phyloP scores from a whole-genome alignment of 2,888 invertebrate genomes.

The Stenichneumon culpator region DNA sequence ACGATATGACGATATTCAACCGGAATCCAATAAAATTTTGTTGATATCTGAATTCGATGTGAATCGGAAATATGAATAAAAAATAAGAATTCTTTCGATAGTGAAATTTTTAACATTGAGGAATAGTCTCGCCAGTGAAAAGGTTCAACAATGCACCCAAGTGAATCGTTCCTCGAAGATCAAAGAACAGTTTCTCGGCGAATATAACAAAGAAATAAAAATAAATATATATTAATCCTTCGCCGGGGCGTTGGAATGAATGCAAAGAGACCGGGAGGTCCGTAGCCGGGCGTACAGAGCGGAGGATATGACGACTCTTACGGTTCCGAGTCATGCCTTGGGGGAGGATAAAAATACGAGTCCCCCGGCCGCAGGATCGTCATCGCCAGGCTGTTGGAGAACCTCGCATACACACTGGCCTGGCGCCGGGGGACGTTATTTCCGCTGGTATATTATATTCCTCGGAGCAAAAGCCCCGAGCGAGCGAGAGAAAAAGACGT shows the following conservation, averaged over 20 bases:
- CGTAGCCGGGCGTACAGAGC: not conserved
- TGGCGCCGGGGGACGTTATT: conserved; percentile 62
- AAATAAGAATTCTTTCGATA: too few relatives aligned
- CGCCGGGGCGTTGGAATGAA: conserved; percentile 5
- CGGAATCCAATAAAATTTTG: too few relatives aligned
- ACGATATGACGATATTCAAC: conserved; percentile 1
- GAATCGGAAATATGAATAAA: too few relatives aligned
- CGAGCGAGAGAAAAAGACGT: not conserved
- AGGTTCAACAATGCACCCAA: too few relatives aligned
- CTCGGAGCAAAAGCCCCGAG: not conserved
- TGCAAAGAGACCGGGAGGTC: conserved; percentile 32
- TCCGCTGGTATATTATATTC: conserved; percentile 17
- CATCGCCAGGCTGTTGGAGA: conserved; percentile 50
- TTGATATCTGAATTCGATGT: too few relatives aligned
- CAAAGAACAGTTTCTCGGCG: not conserved
- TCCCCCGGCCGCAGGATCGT: conserved; percentile 58
- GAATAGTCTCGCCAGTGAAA: too few relatives aligned
- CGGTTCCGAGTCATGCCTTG: conserved; percentile 44
- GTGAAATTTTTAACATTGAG: too few relatives aligned
- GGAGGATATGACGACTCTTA: conserved; percentile 54
- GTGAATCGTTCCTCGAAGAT: not conserved
- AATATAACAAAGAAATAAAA: conserved; percentile 10
- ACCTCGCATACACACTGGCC: conserved; percentile 52
- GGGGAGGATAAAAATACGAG: conserved; percentile 72
- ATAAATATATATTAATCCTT: not conserved